Evolutionary conservation across 2,113 vertebrate species (phyloP).

Genomic region (Xenopus borealis): DNA sequence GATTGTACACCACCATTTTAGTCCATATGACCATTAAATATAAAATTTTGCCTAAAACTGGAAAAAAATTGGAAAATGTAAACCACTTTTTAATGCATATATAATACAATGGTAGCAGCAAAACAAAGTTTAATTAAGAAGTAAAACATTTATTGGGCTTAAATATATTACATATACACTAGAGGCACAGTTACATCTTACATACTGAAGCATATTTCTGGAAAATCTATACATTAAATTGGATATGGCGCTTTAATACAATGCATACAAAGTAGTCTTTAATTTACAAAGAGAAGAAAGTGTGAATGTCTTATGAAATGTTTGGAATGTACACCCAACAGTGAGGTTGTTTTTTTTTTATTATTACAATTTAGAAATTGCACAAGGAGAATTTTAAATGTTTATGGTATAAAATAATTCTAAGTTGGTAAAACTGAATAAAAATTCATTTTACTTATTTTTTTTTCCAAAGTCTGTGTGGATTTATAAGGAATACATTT

Average conservation of each 20-base stretch:
- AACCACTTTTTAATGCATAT: too few species aligned
- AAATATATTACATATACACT: constrained; percentile 99
- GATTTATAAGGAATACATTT: neutral
- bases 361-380: constrained; percentile 70
- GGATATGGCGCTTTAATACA: constrained; percentile 99
- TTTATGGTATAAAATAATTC: neutral
- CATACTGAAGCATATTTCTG: constrained; percentile 98
- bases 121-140: constrained; percentile 72
- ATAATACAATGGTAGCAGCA: constrained; percentile 50
- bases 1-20: too few species aligned
- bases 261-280: constrained; percentile 99
- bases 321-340: constrained; percentile 94
- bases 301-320: constrained; percentile 76
- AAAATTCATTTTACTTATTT: too few species aligned
- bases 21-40: too few species aligned
- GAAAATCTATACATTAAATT: constrained; percentile 99
- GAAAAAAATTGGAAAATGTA: too few species aligned
- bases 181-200: constrained; percentile 99
- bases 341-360: constrained; percentile 83
- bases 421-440: neutral
- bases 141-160: constrained; percentile 99
- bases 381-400: constrained; percentile 68
- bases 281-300: constrained; percentile 99
- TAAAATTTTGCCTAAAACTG: too few species aligned
- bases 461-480: too few species aligned